Conservation (phyloP, 2,113 vertebrate genomes). For the Pionites leucogaster region DNA sequence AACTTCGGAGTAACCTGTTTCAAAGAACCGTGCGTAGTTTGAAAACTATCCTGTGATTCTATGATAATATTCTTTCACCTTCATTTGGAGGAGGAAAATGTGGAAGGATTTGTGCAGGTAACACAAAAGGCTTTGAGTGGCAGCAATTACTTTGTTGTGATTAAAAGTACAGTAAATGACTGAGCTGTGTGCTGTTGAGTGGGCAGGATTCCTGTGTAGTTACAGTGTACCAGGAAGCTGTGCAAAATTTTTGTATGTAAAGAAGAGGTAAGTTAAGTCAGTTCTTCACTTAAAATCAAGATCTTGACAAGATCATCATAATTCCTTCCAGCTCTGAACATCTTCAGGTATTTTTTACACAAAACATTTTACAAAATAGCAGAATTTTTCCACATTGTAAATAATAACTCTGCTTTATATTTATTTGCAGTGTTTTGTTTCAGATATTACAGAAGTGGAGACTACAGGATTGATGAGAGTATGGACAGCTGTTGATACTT, state of each 20-base stretch:
- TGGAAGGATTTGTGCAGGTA: not conserved
- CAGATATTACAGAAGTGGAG: not conserved
- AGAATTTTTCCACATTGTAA: not conserved
- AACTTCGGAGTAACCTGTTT: not conserved
- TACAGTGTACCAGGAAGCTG: not conserved
- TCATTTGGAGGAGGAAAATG: not conserved
- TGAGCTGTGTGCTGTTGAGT: not conserved
- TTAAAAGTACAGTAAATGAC: not conserved
- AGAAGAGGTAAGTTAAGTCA: not conserved
- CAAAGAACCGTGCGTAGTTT: not conserved
- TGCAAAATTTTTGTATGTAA: not conserved
- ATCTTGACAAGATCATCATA: not conserved
- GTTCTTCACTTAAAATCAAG: not conserved
- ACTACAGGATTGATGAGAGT: not conserved
- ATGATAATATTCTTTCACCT: not conserved
- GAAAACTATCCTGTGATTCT: not conserved
- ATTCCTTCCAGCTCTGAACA: not conserved
- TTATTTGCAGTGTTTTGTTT: not conserved
- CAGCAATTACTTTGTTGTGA: not conserved
- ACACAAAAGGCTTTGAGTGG: not conserved
- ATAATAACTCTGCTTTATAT: not conserved
- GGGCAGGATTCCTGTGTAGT: not conserved
- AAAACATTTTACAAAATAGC: not conserved
- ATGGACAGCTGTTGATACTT: not conserved
- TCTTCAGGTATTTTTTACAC: not conserved